These are phyloP conservation scores for Amazona guildingii DNA, from an alignment of 2,113 vertebrate species.

Conservation along the genomic window DNA sequence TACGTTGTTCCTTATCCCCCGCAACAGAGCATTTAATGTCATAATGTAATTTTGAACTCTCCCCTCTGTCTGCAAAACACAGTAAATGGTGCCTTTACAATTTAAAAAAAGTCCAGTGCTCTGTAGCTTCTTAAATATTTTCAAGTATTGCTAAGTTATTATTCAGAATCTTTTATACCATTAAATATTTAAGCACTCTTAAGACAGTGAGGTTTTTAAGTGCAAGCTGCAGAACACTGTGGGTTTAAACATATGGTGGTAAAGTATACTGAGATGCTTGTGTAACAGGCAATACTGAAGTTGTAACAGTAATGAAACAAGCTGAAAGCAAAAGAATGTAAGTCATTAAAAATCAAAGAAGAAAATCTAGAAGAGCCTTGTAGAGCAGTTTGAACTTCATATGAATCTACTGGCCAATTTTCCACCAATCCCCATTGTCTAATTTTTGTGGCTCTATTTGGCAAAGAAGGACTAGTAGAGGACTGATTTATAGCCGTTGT, in stretches of 20 bases:
- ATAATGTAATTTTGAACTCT: neutral
- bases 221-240: neutral
- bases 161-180: neutral
- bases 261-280: neutral
- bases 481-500: neutral
- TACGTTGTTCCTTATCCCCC: no score
- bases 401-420: neutral
- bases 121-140: neutral
- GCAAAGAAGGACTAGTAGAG: neutral
- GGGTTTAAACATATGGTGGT: neutral
- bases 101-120: neutral
- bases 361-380: neutral
- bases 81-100: neutral
- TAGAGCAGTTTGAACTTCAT: neutral
- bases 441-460: neutral
- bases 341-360: neutral
- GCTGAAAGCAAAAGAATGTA: neutral
- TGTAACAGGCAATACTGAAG: neutral
- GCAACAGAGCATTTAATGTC: neutral
- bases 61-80: neutral
- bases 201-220: neutral
- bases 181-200: neutral
- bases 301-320: neutral
- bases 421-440: neutral
- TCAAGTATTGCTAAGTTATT: neutral